Conservation (phyloP, 2,113 vertebrate species). For the Chitala chitala region DNA sequence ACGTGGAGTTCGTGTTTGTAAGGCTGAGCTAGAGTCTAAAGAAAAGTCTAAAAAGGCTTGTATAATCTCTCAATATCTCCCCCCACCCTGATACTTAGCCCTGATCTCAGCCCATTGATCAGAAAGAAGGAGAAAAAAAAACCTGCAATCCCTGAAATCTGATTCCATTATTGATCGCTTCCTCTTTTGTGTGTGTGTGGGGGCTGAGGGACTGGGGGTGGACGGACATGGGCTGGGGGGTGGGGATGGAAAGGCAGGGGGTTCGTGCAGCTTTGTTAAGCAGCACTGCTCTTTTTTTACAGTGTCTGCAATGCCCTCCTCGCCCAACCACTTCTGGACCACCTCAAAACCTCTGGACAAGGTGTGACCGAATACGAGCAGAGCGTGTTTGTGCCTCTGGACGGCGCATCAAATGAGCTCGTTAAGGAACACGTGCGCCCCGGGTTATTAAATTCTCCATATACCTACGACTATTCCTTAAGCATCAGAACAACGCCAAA, state of each 20-base stretch:
- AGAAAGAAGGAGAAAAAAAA: conserved; percentile 55
- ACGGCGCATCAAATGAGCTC: neutral
- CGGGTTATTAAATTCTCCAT: neutral
- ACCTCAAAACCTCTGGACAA: neutral
- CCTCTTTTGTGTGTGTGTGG: conserved; percentile 49
- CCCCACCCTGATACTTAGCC: conserved; percentile 55
- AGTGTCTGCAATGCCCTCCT: no score
- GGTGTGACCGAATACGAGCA: neutral
- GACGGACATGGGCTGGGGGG: conserved; percentile 36
- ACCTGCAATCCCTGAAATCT: conserved; percentile 66
- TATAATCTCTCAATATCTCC: conserved; percentile 67
- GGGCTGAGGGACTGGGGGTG: neutral
- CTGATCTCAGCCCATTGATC: conserved; percentile 69
- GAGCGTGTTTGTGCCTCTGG: neutral
- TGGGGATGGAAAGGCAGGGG: conserved; percentile 3
- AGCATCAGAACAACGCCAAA: no score
- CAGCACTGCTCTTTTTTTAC: conserved; percentile 44
- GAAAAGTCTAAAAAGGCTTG: conserved; percentile 51
- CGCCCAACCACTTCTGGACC: neutral
- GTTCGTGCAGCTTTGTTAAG: conserved; percentile 39
- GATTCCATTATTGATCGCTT: conserved; percentile 70
- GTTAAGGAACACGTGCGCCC: neutral
- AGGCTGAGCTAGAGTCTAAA: conserved; percentile 24
- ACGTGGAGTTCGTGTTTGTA: neutral
- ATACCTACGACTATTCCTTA: neutral